Percentiles rank a stretch among this genome's conserved stretches.
Conservation (phyloP, 2,888 invertebrate species). For the Lottia scabra region DNA sequence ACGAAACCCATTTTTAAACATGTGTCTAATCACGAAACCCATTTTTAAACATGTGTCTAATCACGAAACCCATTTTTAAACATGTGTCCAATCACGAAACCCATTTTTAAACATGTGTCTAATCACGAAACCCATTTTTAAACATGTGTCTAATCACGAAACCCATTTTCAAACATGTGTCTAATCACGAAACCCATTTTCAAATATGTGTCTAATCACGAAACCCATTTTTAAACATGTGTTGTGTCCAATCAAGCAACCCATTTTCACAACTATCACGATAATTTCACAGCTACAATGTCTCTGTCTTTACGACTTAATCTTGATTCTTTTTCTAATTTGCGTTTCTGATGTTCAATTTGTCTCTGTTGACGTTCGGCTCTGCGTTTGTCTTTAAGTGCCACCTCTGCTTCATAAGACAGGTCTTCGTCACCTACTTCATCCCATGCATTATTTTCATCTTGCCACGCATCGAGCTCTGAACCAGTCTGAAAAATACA, state of each 20-base stretch:
- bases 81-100: no score
- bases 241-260: no score
- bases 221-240: no score
- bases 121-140: no score
- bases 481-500: conserved; percentile 33
- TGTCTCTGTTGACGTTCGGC: conserved; percentile 51
- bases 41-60: no score
- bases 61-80: no score
- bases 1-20: no score
- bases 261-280: conserved; percentile 37
- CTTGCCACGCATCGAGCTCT: conserved; percentile 61
- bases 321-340: conserved; percentile 50
- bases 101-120: no score
- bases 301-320: conserved; percentile 38
- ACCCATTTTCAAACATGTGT: not conserved
- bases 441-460: conserved; percentile 55
- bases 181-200: no score
- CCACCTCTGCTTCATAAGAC: conserved; percentile 60
- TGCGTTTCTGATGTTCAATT: conserved; percentile 53
- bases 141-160: no score
- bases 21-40: no score
- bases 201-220: no score
- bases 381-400: conserved; percentile 55
- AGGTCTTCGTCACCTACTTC: conserved; percentile 51
- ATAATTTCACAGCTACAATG: conserved; percentile 54